Evolutionary conservation across 2,888 invertebrate genomes (phyloP).

Genomic region (Metellina segmentata): DNA sequence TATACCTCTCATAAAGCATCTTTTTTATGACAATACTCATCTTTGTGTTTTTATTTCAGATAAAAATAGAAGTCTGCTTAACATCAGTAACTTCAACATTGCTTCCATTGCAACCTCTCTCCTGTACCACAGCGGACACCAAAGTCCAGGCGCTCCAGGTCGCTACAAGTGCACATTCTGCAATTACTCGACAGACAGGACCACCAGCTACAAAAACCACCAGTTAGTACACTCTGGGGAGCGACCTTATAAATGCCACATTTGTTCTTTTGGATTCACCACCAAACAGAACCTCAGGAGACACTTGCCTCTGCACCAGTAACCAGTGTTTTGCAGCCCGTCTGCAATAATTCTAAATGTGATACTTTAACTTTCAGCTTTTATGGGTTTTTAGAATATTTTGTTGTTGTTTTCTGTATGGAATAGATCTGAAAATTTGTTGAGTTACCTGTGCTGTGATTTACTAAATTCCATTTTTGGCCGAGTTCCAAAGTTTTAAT

Average conservation of each 20-base stretch:
- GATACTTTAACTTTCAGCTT: no score
- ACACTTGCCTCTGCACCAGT: slow-evolving; percentile 48
- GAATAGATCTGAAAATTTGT: no score
- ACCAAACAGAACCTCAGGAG: slow-evolving; percentile 69
- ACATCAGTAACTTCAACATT: slow-evolving; percentile 11
- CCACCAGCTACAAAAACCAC: slow-evolving; percentile 68
- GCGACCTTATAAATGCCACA: slow-evolving; percentile 56
- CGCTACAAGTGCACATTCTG: slow-evolving; percentile 54
- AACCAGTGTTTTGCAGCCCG: no score
- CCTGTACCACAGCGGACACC: neutral
- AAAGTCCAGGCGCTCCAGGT: neutral
- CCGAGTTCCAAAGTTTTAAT: no score
- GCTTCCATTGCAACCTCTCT: slow-evolving; percentile 26
- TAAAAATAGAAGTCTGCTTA: neutral
- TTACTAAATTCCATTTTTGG: no score
- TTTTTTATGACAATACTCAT: neutral
- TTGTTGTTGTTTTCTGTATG: no score
- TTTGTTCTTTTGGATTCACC: slow-evolving; percentile 64
- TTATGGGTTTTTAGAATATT: no score
- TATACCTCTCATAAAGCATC: neutral
- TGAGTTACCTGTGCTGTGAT: no score
- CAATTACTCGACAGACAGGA: slow-evolving; percentile 55
- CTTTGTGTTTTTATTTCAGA: slow-evolving; percentile 14
- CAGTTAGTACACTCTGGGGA: slow-evolving; percentile 60
- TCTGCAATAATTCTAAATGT: no score